These are phyloP conservation scores for Sinella curviseta DNA, from an alignment of 1,140 invertebrate species.

Conservation along the genomic window DNA sequence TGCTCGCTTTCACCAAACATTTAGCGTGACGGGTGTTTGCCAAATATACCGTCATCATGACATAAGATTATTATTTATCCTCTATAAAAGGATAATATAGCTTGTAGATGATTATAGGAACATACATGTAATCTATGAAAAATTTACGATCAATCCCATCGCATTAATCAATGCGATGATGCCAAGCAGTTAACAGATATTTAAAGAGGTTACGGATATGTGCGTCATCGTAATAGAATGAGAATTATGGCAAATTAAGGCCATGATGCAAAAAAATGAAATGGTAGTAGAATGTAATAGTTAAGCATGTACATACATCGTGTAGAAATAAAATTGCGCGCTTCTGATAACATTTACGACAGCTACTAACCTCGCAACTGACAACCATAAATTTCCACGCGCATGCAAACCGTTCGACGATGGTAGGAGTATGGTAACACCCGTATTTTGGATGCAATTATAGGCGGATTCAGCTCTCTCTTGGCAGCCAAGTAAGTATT, in stretches of 20 bases:
- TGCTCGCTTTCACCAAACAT: background rate
- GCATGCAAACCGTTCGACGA: conserved; percentile 72
- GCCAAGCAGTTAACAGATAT: conserved; percentile 8
- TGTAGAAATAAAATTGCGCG: too few species aligned
- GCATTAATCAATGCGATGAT: conserved; percentile 14
- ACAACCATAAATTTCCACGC: conserved; percentile 75
- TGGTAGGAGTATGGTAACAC: conserved; percentile 73
- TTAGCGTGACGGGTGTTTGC: background rate
- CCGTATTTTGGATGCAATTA: conserved; percentile 70
- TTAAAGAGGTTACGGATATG: conserved; percentile 7
- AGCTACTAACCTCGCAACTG: conserved; percentile 65
- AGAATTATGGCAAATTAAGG: background rate
- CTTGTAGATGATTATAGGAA: too few species aligned
- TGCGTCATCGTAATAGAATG: background rate
- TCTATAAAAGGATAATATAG: too few species aligned
- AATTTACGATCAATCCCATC: conserved; percentile 7
- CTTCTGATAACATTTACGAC: too few species aligned
- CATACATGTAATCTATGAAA: background rate
- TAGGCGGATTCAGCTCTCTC: conserved; percentile 63
- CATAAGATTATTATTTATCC: too few species aligned
- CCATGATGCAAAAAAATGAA: background rate
- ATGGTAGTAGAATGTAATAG: too few species aligned
- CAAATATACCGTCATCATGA: background rate
- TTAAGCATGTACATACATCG: too few species aligned
- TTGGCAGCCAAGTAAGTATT: conserved; percentile 57